These are phyloP conservation scores for Conchocele bisecta DNA, from an alignment of 2,888 invertebrate genomes.

Conservation along the genomic window DNA sequence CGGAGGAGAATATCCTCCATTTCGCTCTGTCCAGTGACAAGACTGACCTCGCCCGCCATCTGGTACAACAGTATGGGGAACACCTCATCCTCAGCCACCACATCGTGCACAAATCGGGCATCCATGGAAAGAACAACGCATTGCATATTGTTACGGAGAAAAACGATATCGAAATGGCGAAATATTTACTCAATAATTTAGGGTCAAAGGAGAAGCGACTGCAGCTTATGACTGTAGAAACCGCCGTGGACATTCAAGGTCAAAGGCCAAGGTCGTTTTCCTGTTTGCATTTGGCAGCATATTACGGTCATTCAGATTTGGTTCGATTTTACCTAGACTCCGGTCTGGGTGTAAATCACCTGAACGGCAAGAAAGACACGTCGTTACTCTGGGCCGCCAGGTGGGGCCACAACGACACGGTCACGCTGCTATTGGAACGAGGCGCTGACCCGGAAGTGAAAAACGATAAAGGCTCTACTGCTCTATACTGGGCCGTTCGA, in stretches of 20 bases:
- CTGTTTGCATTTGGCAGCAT: conserved; percentile 74
- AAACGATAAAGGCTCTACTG: conserved; percentile 81
- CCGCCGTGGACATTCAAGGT: conserved; percentile 73
- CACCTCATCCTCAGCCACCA: conserved; percentile 61
- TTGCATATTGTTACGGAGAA: conserved; percentile 75
- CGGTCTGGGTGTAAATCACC: conserved; percentile 67
- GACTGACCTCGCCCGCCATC: conserved; percentile 42
- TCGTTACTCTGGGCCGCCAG: conserved; percentile 81
- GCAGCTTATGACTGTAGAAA: conserved; percentile 63
- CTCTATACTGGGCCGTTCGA: conserved; percentile 81
- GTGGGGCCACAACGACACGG: conserved; percentile 69
- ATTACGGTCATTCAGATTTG: conserved; percentile 63
- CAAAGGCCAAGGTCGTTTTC: conserved; percentile 77
- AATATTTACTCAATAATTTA: conserved; percentile 46
- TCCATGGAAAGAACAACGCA: conserved; percentile 69
- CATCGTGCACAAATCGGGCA: conserved; percentile 55
- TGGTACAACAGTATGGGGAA: conserved; percentile 50
- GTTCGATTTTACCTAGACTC: conserved; percentile 59
- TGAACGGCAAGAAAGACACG: conserved; percentile 79
- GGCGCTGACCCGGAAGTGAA: conserved; percentile 70
- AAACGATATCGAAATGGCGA: conserved; percentile 66
- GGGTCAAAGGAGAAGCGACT: conserved; percentile 24
- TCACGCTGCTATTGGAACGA: conserved; percentile 60
- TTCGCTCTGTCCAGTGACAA: conserved; percentile 61
- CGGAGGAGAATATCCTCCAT: conserved; percentile 67